These are phyloP conservation scores for Bombus pascuorum DNA, from an alignment of 1,140 invertebrate genomes.

Conservation along the genomic window DNA sequence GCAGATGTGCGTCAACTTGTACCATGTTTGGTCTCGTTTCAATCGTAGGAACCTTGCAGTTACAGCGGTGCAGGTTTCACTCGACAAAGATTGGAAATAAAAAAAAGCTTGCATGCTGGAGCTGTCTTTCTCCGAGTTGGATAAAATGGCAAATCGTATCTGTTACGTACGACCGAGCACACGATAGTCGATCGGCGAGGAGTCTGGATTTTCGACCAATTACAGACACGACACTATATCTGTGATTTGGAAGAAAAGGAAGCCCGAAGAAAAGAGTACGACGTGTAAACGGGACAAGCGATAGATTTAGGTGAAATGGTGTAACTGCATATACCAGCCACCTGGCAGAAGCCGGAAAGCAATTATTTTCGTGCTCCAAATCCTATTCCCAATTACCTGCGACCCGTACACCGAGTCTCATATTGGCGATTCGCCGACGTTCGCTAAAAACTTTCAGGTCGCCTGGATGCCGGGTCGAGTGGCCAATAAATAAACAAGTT, in stretches of 20 bases:
- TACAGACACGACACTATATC: too few relatives aligned
- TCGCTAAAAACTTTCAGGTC: constrained; percentile 57
- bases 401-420: not conserved
- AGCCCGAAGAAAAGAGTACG: not conserved
- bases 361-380: constrained; percentile 80
- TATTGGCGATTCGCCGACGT: constrained; percentile 54
- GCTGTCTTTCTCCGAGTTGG: too few relatives aligned
- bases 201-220: too few relatives aligned
- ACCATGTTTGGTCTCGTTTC: too few relatives aligned
- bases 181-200: too few relatives aligned
- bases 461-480: not conserved
- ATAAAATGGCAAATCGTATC: too few relatives aligned
- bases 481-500: constrained; percentile 68
- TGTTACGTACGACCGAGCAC: too few relatives aligned
- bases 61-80: too few relatives aligned
- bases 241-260: not conserved
- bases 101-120: rapidly evolving
- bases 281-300: constrained; percentile 50
- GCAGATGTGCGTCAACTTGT: too few relatives aligned
- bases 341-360: constrained; percentile 65
- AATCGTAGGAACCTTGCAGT: too few relatives aligned
- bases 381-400: constrained; percentile 76
- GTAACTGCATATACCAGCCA: constrained; percentile 63
- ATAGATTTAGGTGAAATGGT: constrained; percentile 74
- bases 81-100: too few relatives aligned